Evolutionary conservation across 2,797 vertebrate species (phyloP), one percentile per base, ranked within the genome.

Genomic region (Scleropages formosus): DNA sequence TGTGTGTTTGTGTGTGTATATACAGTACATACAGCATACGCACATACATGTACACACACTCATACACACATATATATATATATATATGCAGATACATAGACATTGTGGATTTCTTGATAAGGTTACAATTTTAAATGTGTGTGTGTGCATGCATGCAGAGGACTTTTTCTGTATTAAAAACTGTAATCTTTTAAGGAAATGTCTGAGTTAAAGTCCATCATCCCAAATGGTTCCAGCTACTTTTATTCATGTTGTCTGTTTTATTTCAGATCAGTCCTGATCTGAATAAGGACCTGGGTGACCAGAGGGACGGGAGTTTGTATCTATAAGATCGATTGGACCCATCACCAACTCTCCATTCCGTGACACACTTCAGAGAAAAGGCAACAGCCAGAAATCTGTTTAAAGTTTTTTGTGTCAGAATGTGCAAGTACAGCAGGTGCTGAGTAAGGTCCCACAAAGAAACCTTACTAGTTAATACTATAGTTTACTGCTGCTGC

Each of bases 221-320:
- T 53, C 53, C 53, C 53, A 56, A 12, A 11, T 12, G 53, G 9
- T 56, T 12, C 39, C 27, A 65, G 47, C 27, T 53, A 53, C 56
- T 16, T 66, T 72, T 64, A 67, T 24, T 27, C 47, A 72, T 76
- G 8, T 22, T 27, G 22, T 72, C 66, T 56, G 26, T n/a, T 59
- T 59, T 75, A 24, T 78, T 46, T 22, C 68, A 75, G 77, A 75
- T 22, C 39, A 60, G 58, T 13, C 51, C 73, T 22, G 49, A 56
- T 18, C 4, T 26, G 60, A 75, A 39, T 16, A 75, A 60, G 69
- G 63, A n/a, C 8, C 20, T 44, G 73, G 26, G 66, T 58, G 49
- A 31, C 53, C 18, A 58, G 26, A 74, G 63, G 63, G 53, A 51
- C 51, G 22, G 20, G 13, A 46, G 53, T 24, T 46, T 49, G 49